These are phyloP conservation scores for Drosophila subsilvestris DNA, from an alignment of 2,888 invertebrate species.

Conservation along the genomic window DNA sequence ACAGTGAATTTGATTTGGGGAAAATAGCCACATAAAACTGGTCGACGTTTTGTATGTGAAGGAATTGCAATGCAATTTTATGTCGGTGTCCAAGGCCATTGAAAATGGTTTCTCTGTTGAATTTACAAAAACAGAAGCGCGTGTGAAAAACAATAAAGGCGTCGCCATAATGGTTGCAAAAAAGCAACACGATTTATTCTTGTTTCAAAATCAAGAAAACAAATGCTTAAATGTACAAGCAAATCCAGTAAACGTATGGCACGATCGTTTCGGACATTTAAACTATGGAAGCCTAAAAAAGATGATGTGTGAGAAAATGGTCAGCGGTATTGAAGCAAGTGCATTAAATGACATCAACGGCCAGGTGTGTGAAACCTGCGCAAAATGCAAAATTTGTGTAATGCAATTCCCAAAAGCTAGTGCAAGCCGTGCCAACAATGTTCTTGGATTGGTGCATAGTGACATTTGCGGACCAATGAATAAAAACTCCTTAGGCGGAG, in stretches of 20 bases:
- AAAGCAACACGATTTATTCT: too few species aligned
- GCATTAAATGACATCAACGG: not conserved
- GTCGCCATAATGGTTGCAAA: too few species aligned
- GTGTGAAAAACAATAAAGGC: too few species aligned
- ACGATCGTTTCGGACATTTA: not conserved
- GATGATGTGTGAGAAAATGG: not conserved
- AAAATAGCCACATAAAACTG: too few species aligned
- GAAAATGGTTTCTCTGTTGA: too few species aligned
- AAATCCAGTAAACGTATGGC: not conserved
- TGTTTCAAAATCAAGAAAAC: too few species aligned
- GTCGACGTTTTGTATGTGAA: too few species aligned
- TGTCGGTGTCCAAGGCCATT: too few species aligned
- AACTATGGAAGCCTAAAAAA: not conserved
- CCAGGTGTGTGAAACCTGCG: conserved; percentile 2
- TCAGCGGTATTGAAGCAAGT: not conserved
- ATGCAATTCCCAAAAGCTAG: conserved; percentile 6
- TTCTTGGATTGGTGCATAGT: conserved; percentile 5
- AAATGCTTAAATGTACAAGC: too few species aligned
- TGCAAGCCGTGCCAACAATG: conserved; percentile 8
- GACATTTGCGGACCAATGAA: conserved; percentile 18
- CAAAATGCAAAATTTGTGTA: conserved; percentile 7
- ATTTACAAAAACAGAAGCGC: too few species aligned
- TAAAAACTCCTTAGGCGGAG: not conserved
- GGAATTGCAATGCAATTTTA: too few species aligned
- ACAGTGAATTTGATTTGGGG: too few species aligned